phyloP scores from a whole-genome alignment of 2,888 invertebrate species.

The Dasysyrphus albostriatus region DNA sequence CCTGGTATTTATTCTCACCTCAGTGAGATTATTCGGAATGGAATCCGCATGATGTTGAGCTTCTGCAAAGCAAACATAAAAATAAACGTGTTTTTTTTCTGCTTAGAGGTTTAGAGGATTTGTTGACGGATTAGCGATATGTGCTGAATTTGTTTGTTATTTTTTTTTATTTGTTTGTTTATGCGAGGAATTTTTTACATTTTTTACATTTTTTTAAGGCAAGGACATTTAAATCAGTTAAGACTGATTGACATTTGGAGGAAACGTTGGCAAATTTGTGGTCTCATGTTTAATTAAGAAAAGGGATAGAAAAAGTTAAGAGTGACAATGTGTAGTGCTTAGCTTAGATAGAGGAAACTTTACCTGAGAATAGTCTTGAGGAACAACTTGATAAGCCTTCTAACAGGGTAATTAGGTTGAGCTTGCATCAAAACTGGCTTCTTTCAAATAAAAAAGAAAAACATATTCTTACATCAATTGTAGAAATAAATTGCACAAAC shows the following conservation, averaged over 20 bases:
- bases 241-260: slow-evolving; percentile 67
- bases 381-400: neutral
- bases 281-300: slow-evolving; percentile 48
- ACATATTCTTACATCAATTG: too few relatives aligned
- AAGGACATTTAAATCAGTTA: slow-evolving; percentile 27
- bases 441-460: neutral
- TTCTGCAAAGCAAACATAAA: slow-evolving; percentile 22
- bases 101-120: slow-evolving; percentile 48
- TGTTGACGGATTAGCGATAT: slow-evolving; percentile 64
- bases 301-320: neutral
- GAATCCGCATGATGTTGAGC: slow-evolving; percentile 45
- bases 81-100: slow-evolving; percentile 1
- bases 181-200: slow-evolving; percentile 18
- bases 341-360: neutral
- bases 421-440: neutral
- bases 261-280: slow-evolving; percentile 63
- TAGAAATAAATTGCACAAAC: too few relatives aligned
- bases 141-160: slow-evolving; percentile 45
- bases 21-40: slow-evolving; percentile 35
- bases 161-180: neutral
- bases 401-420: neutral
- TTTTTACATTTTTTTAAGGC: neutral
- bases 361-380: neutral
- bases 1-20: slow-evolving; percentile 71
- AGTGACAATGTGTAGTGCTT: neutral